Percentiles rank a stretch among this genome's conserved stretches.
Conservation (phyloP, 1,140 invertebrate genomes). For the Penaeus vannamei region DNA sequence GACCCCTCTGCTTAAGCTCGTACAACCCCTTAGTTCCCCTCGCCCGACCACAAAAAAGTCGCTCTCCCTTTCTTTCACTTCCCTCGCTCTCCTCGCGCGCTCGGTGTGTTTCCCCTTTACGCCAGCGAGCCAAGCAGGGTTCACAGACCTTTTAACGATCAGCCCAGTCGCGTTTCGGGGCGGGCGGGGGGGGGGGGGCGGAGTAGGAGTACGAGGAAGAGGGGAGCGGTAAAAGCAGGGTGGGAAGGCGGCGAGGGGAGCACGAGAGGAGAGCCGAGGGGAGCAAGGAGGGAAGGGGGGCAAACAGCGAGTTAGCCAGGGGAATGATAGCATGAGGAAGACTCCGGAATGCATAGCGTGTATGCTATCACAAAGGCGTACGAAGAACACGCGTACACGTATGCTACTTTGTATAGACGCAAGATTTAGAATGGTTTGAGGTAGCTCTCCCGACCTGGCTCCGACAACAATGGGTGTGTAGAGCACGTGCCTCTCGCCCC, state of each 20-base stretch:
- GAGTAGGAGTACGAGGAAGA: conserved; percentile 2
- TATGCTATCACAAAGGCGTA: too few species aligned
- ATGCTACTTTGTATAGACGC: too few species aligned
- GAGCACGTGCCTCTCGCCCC: too few species aligned
- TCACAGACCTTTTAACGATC: conserved; percentile 62
- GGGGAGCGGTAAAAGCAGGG: not conserved
- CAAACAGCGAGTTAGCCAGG: not conserved
- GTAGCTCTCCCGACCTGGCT: too few species aligned
- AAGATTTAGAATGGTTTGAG: too few species aligned
- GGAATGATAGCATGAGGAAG: not conserved
- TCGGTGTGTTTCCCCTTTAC: not conserved
- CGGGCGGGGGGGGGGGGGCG: conserved; percentile 33
- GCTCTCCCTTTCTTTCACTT: conserved; percentile 8
- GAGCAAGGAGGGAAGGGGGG: conserved; percentile 1
- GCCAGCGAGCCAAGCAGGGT: conserved; percentile 23
- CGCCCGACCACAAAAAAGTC: not conserved
- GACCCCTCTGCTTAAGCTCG: not conserved
- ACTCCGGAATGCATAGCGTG: too few species aligned
- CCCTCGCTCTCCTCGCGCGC: not conserved
- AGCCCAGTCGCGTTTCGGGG: conserved; percentile 49
- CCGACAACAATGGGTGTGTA: too few species aligned
- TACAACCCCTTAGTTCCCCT: not conserved
- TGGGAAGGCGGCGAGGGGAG: conserved; percentile 11
- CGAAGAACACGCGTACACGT: too few species aligned
- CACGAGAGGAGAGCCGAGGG: not conserved